Percentiles rank a stretch among this genome's conserved stretches.
phyloP scores from a whole-genome alignment of 2,797 vertebrate species.

The Xyrichtys novacula region DNA sequence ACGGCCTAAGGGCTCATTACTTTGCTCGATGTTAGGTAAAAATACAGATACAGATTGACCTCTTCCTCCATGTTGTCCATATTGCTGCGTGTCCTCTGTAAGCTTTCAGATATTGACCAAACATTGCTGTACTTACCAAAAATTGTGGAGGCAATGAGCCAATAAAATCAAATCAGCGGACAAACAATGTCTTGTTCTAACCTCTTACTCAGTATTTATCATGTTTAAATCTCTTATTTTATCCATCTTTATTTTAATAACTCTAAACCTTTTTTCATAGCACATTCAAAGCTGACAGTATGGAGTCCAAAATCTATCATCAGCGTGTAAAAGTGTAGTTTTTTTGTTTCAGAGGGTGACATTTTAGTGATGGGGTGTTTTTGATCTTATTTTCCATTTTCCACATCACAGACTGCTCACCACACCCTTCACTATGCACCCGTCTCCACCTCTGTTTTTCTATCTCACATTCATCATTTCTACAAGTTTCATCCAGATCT shows the following conservation, averaged over 20 bases:
- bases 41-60: too few species aligned
- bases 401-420: slow-evolving; percentile 54
- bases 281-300: slow-evolving; percentile 1
- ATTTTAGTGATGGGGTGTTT: slow-evolving; percentile 19
- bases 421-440: slow-evolving; percentile 33
- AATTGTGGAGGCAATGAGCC: too few species aligned
- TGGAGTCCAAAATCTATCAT: slow-evolving; percentile 15
- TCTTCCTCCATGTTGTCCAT: too few species aligned
- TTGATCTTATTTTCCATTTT: slow-evolving; percentile 58
- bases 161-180: too few species aligned
- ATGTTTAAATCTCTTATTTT: background rate
- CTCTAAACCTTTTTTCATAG: background rate
- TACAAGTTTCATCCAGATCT: slow-evolving; percentile 46
- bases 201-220: background rate
- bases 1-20: too few species aligned
- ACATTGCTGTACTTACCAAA: too few species aligned
- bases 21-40: too few species aligned
- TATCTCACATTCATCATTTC: slow-evolving; percentile 40
- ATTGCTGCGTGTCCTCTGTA: too few species aligned
- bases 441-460: slow-evolving; percentile 19
- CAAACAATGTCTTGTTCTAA: too few species aligned
- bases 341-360: slow-evolving; percentile 15
- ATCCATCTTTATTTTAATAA: background rate
- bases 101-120: too few species aligned
- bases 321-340: background rate